Evolutionary conservation across 2,113 vertebrate genomes (phyloP).

Genomic region (Nannospalax galili): DNA sequence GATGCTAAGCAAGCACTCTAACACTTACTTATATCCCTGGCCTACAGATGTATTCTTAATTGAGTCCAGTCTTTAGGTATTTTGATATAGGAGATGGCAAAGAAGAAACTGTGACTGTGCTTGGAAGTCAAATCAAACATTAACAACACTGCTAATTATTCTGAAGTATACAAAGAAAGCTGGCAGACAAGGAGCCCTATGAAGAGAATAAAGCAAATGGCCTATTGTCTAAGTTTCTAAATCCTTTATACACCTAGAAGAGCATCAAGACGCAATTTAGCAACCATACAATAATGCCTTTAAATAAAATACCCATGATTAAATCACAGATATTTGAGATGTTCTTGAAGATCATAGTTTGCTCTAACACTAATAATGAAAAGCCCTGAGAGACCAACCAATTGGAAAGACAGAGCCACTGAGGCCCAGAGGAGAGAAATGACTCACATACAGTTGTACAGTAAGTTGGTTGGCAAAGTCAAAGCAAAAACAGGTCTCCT

Average conservation of each 20-base stretch:
- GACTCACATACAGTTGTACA: not conserved
- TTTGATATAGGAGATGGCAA: not conserved
- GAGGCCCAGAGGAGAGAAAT: not conserved
- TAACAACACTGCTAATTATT: not conserved
- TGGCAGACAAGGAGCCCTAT: not conserved
- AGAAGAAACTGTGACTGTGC: not conserved
- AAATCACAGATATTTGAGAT: slow-evolving; percentile 16
- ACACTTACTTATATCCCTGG: not conserved
- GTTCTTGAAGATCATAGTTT: slow-evolving; percentile 1
- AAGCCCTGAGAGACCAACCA: not conserved
- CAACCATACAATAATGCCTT: not conserved
- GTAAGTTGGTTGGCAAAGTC: not conserved
- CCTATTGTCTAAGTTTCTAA: not conserved
- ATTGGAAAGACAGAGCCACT: not conserved
- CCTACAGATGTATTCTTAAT: not conserved
- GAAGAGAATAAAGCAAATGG: not conserved
- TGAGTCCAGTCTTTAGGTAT: not conserved
- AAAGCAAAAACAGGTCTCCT: not conserved
- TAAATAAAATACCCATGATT: not conserved
- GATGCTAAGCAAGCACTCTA: not conserved
- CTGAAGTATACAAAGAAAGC: not conserved
- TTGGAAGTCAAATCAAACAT: not conserved
- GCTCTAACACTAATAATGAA: slow-evolving; percentile 11
- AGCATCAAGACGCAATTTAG: not conserved
- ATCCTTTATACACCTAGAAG: not conserved